Evolutionary conservation across 2,888 invertebrate genomes (phyloP).

Genomic region (Hipparchia sbordonii): DNA sequence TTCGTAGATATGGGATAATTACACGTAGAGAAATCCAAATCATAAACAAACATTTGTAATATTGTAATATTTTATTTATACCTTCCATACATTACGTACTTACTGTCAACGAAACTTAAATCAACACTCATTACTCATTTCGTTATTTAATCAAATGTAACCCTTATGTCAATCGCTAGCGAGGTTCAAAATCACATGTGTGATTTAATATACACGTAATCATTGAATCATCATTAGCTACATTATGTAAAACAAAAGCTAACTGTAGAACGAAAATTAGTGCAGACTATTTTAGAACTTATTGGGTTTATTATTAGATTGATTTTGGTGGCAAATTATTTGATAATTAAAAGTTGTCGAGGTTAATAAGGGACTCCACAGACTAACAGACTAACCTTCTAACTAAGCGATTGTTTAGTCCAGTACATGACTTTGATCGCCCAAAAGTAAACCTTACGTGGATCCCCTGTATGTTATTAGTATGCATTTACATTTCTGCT

Average conservation of each 20-base stretch:
- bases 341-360: not conserved
- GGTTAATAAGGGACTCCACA: not conserved
- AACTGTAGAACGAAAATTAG: not conserved
- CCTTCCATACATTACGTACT: not conserved
- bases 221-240: not conserved
- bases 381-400: not conserved
- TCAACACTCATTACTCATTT: slow-evolving; percentile 1
- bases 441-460: too few species aligned
- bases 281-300: not conserved
- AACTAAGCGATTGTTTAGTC: too few species aligned
- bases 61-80: not conserved
- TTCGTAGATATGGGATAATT: not conserved
- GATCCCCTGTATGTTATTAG: too few species aligned
- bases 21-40: not conserved
- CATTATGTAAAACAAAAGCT: slow-evolving; percentile 4
- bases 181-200: not conserved
- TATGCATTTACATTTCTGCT: too few species aligned
- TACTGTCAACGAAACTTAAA: slow-evolving; percentile 5
- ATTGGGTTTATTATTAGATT: not conserved
- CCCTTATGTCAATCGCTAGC: not conserved
- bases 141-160: not conserved
- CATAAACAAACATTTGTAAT: not conserved
- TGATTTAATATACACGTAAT: not conserved
- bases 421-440: too few species aligned
- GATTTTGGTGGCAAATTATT: not conserved